These are phyloP conservation scores for Temnothorax unifasciatus DNA, from an alignment of 2,888 invertebrate species.

Conservation along the genomic window DNA sequence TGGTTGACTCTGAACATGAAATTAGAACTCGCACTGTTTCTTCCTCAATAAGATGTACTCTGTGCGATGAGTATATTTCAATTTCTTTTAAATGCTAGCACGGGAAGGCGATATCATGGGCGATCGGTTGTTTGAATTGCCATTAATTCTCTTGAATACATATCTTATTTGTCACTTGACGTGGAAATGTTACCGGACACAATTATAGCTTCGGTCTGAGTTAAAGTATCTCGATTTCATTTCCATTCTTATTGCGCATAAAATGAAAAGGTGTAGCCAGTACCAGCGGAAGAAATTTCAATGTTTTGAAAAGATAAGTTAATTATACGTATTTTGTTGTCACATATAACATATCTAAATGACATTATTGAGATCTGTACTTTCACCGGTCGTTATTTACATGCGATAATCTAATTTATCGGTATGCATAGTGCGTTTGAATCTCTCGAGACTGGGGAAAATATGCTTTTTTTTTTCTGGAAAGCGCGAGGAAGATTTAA, in stretches of 20 bases:
- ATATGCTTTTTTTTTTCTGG: neutral
- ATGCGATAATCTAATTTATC: conserved; percentile 14
- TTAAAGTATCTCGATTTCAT: neutral
- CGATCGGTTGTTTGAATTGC: neutral
- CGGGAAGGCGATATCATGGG: neutral
- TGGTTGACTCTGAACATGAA: neutral
- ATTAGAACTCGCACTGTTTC: neutral
- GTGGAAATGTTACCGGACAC: neutral
- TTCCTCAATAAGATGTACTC: neutral
- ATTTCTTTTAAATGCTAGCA: neutral
- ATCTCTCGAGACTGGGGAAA: conserved; percentile 11
- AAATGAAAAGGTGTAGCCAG: neutral
- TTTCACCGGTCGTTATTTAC: conserved; percentile 3
- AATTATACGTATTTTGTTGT: neutral
- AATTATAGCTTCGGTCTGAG: neutral
- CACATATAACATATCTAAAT: neutral
- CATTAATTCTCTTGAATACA: neutral
- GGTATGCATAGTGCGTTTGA: conserved; percentile 1
- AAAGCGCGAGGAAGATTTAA: conserved; percentile 15
- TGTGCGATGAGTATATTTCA: neutral
- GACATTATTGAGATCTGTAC: neutral
- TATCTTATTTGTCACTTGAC: neutral
- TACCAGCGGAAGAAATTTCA: neutral
- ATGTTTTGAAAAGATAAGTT: neutral
- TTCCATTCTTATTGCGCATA: neutral